phyloP scores from a whole-genome alignment of 1,140 invertebrate species.

The Propsilocerus akamusi region DNA sequence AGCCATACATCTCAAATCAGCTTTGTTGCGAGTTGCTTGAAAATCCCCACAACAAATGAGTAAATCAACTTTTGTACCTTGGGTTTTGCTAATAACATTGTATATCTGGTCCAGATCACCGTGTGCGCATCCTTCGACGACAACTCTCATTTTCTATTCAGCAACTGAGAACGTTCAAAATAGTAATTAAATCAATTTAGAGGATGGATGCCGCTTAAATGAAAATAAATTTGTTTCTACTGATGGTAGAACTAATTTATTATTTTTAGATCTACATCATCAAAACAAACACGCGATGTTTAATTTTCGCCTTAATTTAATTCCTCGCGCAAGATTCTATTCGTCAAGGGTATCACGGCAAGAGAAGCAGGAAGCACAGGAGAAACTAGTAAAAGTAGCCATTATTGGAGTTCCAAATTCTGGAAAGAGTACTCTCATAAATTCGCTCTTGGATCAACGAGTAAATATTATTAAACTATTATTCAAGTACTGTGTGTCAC shows the following conservation, averaged over 20 bases:
- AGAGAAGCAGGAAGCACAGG: background rate
- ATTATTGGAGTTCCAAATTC: slow-evolving; percentile 81
- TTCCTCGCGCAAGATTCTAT: too few relatives aligned
- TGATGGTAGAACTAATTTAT: too few relatives aligned
- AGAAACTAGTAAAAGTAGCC: slow-evolving; percentile 56
- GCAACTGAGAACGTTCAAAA: too few relatives aligned
- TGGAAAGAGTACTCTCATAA: slow-evolving; percentile 89
- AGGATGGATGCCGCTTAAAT: too few relatives aligned
- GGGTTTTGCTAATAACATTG: slow-evolving; percentile 54
- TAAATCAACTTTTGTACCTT: slow-evolving; percentile 62
- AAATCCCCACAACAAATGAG: slow-evolving; percentile 97
- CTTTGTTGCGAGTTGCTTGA: slow-evolving; percentile 64
- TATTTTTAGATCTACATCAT: too few relatives aligned
- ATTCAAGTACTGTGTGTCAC: background rate
- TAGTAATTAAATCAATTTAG: too few relatives aligned
- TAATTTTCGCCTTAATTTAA: too few relatives aligned
- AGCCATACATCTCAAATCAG: slow-evolving; percentile 78
- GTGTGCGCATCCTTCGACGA: slow-evolving; percentile 93
- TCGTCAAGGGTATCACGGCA: background rate
- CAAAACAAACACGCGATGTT: too few relatives aligned
- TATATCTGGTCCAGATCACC: slow-evolving; percentile 95
- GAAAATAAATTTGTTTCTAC: too few relatives aligned
- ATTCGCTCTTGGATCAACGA: slow-evolving; percentile 59
- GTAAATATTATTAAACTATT: slow-evolving; percentile 27
- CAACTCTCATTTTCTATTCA: slow-evolving; percentile 90